Conservation (phyloP, 1,140 invertebrate species). For the Papilio helenus region DNA sequence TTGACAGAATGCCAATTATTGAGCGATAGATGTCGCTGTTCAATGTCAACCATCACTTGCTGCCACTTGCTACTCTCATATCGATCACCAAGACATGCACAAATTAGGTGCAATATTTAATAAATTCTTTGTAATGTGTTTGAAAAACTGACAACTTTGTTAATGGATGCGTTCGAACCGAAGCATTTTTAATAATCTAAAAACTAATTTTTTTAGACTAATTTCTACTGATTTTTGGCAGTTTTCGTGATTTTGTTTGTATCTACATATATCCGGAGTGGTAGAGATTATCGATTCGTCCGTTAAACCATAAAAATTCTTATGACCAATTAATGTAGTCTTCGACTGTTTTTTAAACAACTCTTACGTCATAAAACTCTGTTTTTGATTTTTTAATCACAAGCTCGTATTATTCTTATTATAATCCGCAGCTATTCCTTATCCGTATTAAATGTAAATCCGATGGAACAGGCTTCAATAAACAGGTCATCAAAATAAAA, state of each 20-base stretch:
- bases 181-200: not conserved
- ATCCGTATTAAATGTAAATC: constrained; percentile 10
- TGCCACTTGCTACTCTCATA: constrained; percentile 31
- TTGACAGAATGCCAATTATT: constrained; percentile 70
- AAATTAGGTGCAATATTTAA: constrained; percentile 26
- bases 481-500: constrained; percentile 25
- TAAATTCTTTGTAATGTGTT: not conserved
- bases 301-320: not conserved
- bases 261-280: too few relatives aligned
- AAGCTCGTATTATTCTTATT: not conserved
- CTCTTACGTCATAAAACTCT: not conserved
- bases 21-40: constrained; percentile 57
- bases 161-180: not conserved
- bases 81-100: constrained; percentile 7
- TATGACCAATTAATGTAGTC: not conserved
- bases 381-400: not conserved
- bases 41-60: constrained; percentile 67
- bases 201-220: too few relatives aligned
- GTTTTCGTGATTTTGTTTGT: too few relatives aligned
- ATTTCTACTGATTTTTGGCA: too few relatives aligned
- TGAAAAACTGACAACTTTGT: not conserved
- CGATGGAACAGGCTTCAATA: constrained; percentile 22
- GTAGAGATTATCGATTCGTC: too few relatives aligned
- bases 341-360: not conserved
- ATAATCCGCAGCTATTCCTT: constrained; percentile 1